Base-by-base conservation (phyloP, 2,797 vertebrate species). In the Arvicola amphibius region DNA sequence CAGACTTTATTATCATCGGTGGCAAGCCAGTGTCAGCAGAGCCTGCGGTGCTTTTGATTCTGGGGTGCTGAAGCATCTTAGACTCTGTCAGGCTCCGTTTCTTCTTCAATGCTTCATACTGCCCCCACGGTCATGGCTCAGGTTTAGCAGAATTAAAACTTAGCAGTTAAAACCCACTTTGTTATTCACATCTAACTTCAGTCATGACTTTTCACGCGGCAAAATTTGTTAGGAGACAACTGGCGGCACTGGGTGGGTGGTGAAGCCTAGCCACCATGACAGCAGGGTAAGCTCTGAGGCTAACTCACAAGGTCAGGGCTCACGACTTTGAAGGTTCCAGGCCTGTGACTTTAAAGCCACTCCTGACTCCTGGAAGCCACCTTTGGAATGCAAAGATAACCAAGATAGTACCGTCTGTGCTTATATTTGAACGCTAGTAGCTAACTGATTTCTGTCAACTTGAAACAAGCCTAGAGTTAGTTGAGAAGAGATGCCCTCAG, bases 141-240 rank as follows among this genome's bases (percentile, higher is more conserved):
- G 59, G 13, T 11, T 53, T 78, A 71, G 80, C 85, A 93, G 77
- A 87, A 89, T 85, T 56, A 91, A 92, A 84, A 65, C 73, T 81
- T 76, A 88, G 7, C 12, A 11, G 25, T 81, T 94, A 77, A 37
- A 37, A 16, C 69, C 84, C 40, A 94, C 59, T 71, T 63, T 51
- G 69, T 51, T 88, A 27, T 90, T 96, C 76, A 91, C 21, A 81
- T 90, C 29, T 84, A 84, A 4, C 51, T 76, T 92, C 53, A 59
- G 8, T 78, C 76, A 13, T 63, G 37, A 65, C 59, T 89, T 95
- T 53, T 85, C 19, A 84, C 4, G 34, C 67, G 11, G 76, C 27
- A 46, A 69, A 74, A 53, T 88, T 74, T 81, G 14, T 29, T 23
- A 27, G 14, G 74, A 85, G 40, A 74, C 1, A 0, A 73, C 90